Base-by-base conservation (phyloP, 1,140 invertebrate genomes). In the Drosophila tropicalis region DNA sequence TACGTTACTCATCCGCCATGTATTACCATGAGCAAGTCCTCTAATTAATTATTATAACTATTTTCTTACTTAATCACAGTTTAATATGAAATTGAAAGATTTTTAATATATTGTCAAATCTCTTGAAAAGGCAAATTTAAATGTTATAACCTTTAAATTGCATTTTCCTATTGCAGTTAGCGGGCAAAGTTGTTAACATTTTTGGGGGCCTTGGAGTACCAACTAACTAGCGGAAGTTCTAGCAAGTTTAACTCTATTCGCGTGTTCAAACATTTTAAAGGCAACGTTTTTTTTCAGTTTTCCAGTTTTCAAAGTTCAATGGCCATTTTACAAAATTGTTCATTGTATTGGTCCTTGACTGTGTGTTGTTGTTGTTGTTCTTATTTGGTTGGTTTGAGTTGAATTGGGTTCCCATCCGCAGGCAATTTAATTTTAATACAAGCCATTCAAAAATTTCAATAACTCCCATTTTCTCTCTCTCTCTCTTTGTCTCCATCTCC, bases 191-290 rank as follows among this genome's bases (percentile, higher is more conserved):
- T 81, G 79, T 81, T 81, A 81, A 81, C 72, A 76, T 70, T 62
- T 63, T 57, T 41, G 22, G 67, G 34, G 40, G 25, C 47, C 19
- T n/a, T n/a, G n/a, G n/a, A 36, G 57, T 15, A 69, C 68, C 63
- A 63, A 39, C 17, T 66, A 63, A 39, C 34, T 56, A 65, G 15
- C 67, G 79, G 71, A 82, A 78, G 79, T 75, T 71, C 34, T 3
- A 10, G 29, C 29, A 29, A 29, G 29, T 36, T 36, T 36, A 36
- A 0, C 12, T 39, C 36, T n/a, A n/a, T n/a, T 85, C 67, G 81
- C 81, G 74, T 85, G 81, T 69, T 86, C 51, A 73, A 87, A 72
- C 82, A 61, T 72, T 83, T 89, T 73, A 67, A 76, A 72, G 79
- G 62, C 19, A 68, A 79, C n/a, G n/a, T n/a, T n/a, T n/a, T 79